These are phyloP conservation scores for Frankliniella intonsa DNA, from an alignment of 2,888 invertebrate species.

Conservation along the genomic window DNA sequence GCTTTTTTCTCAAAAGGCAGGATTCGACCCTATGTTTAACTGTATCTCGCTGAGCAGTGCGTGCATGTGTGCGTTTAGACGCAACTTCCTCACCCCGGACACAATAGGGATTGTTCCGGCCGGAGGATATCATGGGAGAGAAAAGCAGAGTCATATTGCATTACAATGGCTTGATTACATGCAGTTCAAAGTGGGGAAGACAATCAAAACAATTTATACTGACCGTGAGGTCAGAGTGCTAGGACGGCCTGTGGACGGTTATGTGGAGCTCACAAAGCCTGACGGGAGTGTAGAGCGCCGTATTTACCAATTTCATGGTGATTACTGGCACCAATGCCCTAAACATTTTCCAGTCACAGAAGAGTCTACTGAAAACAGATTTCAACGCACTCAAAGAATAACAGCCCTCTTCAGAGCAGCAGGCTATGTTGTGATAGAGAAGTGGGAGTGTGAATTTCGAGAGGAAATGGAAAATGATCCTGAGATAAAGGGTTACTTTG, in stretches of 20 bases:
- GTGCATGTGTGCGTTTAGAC: conserved; percentile 28
- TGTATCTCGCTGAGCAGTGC: too few relatives aligned
- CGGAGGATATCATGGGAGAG: conserved; percentile 34
- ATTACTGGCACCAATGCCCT: conserved; percentile 35
- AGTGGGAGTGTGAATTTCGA: too few relatives aligned
- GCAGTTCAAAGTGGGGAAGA: conserved; percentile 33
- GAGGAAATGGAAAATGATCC: neutral
- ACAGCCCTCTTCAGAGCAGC: too few relatives aligned
- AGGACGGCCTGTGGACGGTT: too few relatives aligned
- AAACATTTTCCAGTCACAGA: conserved; percentile 24
- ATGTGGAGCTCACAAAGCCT: conserved; percentile 32
- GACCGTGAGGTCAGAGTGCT: conserved; percentile 35
- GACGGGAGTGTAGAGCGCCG: too few relatives aligned
- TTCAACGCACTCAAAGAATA: too few relatives aligned
- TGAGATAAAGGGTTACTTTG: conserved; percentile 1
- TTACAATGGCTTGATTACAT: conserved; percentile 38
- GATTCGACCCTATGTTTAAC: too few relatives aligned
- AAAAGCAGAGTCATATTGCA: conserved; percentile 39
- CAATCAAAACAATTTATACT: conserved; percentile 37
- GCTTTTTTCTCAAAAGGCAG: too few relatives aligned
- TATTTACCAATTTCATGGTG: conserved; percentile 36
- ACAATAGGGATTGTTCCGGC: conserved; percentile 41
- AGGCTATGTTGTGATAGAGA: too few relatives aligned
- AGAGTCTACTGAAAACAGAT: too few relatives aligned
- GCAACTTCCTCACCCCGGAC: conserved; percentile 39